Conservation (phyloP, 30 jellyfish, hydroid and myxozoan species). For the Turritopsis dohrnii region DNA sequence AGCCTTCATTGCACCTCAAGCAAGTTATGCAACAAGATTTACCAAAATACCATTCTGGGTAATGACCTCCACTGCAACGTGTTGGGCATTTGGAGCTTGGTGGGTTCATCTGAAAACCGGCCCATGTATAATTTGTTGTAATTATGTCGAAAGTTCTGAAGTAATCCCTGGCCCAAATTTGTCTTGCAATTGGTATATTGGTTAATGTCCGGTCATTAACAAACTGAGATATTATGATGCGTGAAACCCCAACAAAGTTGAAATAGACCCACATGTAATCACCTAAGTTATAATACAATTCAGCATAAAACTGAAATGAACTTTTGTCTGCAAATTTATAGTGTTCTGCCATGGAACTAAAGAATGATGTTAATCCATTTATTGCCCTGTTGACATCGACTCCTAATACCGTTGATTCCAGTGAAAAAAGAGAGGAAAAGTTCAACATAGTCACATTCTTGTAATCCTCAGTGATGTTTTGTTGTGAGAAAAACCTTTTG, state of each 20-base stretch:
- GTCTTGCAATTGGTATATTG: not conserved
- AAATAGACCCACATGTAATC: not conserved
- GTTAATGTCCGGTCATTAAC: not conserved
- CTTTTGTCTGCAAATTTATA: not conserved
- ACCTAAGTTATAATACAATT: not conserved
- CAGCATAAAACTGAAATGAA: not conserved
- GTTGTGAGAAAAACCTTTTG: not conserved
- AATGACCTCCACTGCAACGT: not conserved
- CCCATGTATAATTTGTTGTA: not conserved
- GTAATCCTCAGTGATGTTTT: not conserved
- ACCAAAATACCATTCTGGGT: not conserved
- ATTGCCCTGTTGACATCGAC: not conserved
- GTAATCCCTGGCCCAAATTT: not conserved
- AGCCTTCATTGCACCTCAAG: not conserved
- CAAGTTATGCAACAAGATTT: slow-evolving; percentile 9
- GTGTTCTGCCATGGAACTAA: not conserved
- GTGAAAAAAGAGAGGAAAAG: not conserved
- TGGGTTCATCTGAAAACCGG: not conserved
- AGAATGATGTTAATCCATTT: not conserved
- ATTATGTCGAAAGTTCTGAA: not conserved
- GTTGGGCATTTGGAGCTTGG: not conserved
- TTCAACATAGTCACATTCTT: not conserved
- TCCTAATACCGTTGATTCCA: not conserved
- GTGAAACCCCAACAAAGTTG: not conserved
- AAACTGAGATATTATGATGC: not conserved